These are phyloP conservation scores for Geococcyx californianus DNA, from an alignment of 2,113 vertebrate genomes.

Conservation along the genomic window DNA sequence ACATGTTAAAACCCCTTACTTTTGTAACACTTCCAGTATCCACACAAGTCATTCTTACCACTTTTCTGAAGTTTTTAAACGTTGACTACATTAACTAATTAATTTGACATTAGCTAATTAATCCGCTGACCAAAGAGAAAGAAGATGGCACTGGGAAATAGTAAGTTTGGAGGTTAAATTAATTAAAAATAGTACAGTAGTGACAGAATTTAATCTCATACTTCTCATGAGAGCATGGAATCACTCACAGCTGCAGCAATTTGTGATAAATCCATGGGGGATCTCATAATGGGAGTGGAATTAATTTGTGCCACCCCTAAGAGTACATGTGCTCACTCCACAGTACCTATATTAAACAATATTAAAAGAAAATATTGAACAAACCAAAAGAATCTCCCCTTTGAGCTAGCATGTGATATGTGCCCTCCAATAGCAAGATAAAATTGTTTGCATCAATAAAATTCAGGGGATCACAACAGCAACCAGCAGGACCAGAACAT, in stretches of 20 bases:
- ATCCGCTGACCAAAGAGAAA: constrained; percentile 35
- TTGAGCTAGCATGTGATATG: background rate
- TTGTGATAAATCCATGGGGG: constrained; percentile 38
- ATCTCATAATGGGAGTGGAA: constrained; percentile 58
- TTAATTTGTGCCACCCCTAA: constrained; percentile 45
- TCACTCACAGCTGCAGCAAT: constrained; percentile 46
- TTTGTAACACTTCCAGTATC: background rate
- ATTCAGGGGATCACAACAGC: background rate
- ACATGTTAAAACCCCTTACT: background rate
- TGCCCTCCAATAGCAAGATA: background rate
- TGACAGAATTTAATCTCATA: constrained; percentile 71
- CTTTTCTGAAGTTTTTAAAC: constrained; percentile 25
- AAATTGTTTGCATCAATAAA: background rate
- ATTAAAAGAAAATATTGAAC: background rate
- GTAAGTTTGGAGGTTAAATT: constrained; percentile 58
- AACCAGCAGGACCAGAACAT: background rate
- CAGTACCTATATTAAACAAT: background rate
- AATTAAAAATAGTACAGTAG: constrained; percentile 71
- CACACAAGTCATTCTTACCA: background rate
- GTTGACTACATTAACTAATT: constrained; percentile 46
- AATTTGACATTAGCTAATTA: constrained; percentile 57
- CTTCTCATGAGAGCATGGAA: constrained; percentile 64
- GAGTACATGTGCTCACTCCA: background rate
- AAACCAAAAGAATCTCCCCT: background rate
- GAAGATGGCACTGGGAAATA: background rate